A percentile compares a stretch with the other conserved stretches of the same genome.
Conservation (phyloP, 2,113 vertebrate genomes). For the Plecotus auritus region DNA sequence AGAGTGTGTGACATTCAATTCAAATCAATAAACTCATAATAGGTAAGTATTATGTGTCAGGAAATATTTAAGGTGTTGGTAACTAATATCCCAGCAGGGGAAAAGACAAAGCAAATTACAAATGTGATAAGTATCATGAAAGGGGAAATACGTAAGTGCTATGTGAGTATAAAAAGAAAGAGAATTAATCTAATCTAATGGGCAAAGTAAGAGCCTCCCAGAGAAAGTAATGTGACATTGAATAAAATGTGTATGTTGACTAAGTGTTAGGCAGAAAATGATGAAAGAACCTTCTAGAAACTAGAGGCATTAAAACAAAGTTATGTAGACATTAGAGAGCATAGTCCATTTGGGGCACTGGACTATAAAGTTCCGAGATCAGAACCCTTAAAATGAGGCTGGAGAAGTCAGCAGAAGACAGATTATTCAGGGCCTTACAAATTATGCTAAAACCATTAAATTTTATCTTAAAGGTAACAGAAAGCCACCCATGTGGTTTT, state of each 20-base stretch:
- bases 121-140: background rate
- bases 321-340: background rate
- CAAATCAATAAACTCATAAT: background rate
- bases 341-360: background rate
- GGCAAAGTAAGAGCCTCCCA: background rate
- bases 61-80: background rate
- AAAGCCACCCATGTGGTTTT: background rate
- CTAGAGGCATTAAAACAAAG: conserved; percentile 14
- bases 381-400: background rate
- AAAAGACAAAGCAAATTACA: background rate
- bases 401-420: background rate
- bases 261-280: background rate
- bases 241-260: background rate
- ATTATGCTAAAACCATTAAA: background rate
- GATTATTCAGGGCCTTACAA: background rate
- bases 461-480: background rate
- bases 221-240: conserved; percentile 1
- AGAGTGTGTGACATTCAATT: background rate
- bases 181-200: background rate
- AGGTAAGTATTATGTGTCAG: background rate
- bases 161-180: background rate
- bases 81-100: background rate
- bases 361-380: background rate
- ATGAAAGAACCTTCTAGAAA: background rate
- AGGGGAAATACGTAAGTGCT: background rate